These are phyloP conservation scores for Erebia palarica DNA, from an alignment of 2,888 invertebrate genomes.

Conservation along the genomic window DNA sequence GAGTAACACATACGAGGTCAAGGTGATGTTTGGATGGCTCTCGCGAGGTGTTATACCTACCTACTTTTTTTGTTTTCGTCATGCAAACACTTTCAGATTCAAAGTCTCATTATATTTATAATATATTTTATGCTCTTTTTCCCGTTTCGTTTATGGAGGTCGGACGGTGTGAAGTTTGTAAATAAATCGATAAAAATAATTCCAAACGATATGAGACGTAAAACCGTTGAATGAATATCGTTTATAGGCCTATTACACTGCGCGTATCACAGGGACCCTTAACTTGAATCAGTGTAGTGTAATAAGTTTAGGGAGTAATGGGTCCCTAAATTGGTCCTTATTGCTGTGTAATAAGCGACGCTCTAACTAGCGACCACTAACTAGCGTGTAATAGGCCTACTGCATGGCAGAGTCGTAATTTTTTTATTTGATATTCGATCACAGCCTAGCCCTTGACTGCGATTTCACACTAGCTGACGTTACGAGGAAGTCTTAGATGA, in stretches of 20 bases:
- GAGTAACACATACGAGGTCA: slow-evolving; percentile 61
- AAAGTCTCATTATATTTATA: slow-evolving; percentile 32
- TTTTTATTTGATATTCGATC: neutral
- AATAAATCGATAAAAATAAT: slow-evolving; percentile 6
- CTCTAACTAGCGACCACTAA: too few species aligned
- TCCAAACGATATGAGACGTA: slow-evolving; percentile 6
- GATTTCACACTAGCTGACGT: too few species aligned
- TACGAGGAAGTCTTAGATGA: too few species aligned
- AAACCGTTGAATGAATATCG: neutral
- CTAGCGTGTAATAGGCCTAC: too few species aligned
- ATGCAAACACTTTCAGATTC: slow-evolving; percentile 39
- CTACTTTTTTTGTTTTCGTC: slow-evolving; percentile 10
- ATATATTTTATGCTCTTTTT: slow-evolving; percentile 20
- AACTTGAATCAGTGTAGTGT: too few species aligned
- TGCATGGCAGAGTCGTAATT: neutral
- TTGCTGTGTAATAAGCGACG: too few species aligned
- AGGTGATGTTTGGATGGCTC: slow-evolving; percentile 65
- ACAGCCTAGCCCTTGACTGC: too few species aligned
- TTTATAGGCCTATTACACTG: too few species aligned
- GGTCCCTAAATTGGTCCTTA: too few species aligned
- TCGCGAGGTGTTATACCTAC: slow-evolving; percentile 51
- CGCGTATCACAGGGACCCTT: too few species aligned
- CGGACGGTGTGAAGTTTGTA: neutral
- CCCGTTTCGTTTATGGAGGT: slow-evolving; percentile 12
- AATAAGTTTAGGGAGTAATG: too few species aligned